Conservation (phyloP, 1,140 invertebrate species). For the Magallana gigas region DNA sequence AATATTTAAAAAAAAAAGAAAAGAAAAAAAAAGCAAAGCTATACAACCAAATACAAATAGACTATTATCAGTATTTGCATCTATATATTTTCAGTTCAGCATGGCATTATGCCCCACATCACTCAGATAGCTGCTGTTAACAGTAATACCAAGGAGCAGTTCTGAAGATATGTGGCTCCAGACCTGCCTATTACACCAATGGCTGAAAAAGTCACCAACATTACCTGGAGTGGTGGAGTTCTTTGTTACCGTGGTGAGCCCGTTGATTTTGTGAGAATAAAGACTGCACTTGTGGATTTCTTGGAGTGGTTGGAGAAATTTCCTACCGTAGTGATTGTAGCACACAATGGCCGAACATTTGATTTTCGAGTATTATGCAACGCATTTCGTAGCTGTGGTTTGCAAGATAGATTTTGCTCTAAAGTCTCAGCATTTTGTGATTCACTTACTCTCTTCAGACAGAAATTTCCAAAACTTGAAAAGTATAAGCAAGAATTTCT, state of each 20-base stretch:
- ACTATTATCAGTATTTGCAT: not conserved
- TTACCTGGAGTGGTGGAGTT: constrained; percentile 11
- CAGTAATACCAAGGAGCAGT: not conserved
- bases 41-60: not conserved
- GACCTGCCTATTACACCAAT: constrained; percentile 15
- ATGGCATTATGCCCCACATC: constrained; percentile 16
- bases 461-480: not conserved
- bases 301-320: constrained; percentile 25
- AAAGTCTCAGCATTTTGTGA: constrained; percentile 1
- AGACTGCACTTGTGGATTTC: not conserved
- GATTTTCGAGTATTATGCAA: constrained; percentile 24
- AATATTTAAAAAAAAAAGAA: not conserved
- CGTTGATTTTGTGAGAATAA: constrained; percentile 20
- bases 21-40: no score
- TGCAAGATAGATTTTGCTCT: constrained; percentile 12
- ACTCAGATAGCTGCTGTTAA: constrained; percentile 40
- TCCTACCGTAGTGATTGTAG: not conserved
- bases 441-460: constrained; percentile 1
- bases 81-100: constrained; percentile 33
- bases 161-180: constrained; percentile 44
- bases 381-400: not conserved
- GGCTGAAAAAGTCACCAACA: constrained; percentile 42
- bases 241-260: constrained; percentile 28
- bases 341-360: constrained; percentile 23
- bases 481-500: constrained; percentile 23